Evolutionary conservation across 2,113 vertebrate genomes (phyloP).

Genomic region (Apteryx owenii): DNA sequence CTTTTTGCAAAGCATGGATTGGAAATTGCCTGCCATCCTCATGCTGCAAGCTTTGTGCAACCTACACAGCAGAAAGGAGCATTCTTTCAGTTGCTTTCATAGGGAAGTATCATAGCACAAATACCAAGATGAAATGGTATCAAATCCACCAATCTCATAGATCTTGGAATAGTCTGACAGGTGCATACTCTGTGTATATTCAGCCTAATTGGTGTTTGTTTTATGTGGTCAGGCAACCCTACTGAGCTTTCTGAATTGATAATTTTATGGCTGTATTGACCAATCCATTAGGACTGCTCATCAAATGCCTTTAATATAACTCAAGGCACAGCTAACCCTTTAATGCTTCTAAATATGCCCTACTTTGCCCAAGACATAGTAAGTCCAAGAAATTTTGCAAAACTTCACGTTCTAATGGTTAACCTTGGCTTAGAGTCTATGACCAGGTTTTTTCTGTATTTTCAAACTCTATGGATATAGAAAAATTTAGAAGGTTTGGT

Average conservation of each 20-base stretch:
- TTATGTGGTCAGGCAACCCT: neutral
- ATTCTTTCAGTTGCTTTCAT: neutral
- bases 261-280: neutral
- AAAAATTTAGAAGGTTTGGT: neutral
- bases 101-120: neutral
- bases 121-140: neutral
- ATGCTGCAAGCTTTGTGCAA: neutral
- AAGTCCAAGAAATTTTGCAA: neutral
- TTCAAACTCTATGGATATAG: neutral
- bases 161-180: neutral
- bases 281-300: neutral
- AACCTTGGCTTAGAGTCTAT: neutral
- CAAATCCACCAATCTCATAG: neutral
- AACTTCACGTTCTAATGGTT: neutral
- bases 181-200: neutral
- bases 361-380: neutral
- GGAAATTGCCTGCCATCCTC: neutral
- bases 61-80: fast-evolving
- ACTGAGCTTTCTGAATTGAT: neutral
- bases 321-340: neutral
- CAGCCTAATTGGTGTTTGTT: neutral
- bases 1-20: neutral
- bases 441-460: fast-evolving
- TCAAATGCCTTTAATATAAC: neutral
- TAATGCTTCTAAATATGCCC: neutral